These are phyloP conservation scores for Gymnoscopelus braueri DNA, from an alignment of 2,797 vertebrate genomes.

Conservation along the genomic window DNA sequence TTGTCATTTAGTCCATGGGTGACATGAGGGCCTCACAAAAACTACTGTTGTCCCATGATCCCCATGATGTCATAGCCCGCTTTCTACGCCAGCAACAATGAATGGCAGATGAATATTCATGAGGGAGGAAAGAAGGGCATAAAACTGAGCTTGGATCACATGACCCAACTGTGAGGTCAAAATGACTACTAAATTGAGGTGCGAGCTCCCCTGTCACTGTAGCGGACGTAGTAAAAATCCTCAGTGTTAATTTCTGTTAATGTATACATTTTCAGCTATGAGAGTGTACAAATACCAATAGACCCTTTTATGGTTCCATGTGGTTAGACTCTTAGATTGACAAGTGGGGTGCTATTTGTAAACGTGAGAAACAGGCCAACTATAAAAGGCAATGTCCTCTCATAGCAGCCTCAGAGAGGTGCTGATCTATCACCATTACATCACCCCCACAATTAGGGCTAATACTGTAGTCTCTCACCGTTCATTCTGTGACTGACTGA, in stretches of 20 bases:
- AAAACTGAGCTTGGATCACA: slow-evolving; percentile 2
- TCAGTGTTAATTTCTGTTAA: no score
- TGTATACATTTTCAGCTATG: no score
- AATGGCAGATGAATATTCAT: slow-evolving; percentile 30
- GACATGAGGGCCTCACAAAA: slow-evolving; percentile 10
- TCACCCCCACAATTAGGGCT: slow-evolving; percentile 36
- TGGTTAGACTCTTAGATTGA: no score
- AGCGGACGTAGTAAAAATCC: no score
- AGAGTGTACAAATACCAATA: no score
- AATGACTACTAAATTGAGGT: not conserved
- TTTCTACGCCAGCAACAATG: slow-evolving; percentile 47
- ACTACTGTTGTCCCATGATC: slow-evolving; percentile 47
- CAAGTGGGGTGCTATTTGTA: no score
- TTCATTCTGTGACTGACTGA: no score
- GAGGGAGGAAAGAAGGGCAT: not conserved
- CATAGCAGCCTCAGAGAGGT: not conserved
- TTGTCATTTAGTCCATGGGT: slow-evolving; percentile 38
- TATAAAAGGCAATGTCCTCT: no score
- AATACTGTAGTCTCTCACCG: not conserved
- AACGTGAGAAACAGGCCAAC: no score
- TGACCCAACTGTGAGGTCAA: slow-evolving; percentile 5
- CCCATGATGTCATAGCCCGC: slow-evolving; percentile 48
- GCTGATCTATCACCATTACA: slow-evolving; percentile 39
- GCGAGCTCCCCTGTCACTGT: not conserved
- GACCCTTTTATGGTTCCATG: no score